phyloP scores from a whole-genome alignment of 2,888 invertebrate species.

The Argyra leucocephala region DNA sequence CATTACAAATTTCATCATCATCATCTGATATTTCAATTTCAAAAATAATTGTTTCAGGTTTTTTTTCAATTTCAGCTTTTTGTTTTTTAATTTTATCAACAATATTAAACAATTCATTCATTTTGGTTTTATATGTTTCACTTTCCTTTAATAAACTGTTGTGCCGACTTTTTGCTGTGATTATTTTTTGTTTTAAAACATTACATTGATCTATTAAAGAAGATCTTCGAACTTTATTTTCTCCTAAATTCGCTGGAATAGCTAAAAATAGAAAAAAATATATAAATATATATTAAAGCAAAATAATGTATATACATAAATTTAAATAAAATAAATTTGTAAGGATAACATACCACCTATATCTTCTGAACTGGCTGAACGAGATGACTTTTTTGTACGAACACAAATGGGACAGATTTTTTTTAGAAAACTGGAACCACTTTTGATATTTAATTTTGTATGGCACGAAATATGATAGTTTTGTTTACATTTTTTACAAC shows the following conservation, averaged over 20 bases:
- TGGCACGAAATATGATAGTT: conserved; percentile 31
- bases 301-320: not conserved
- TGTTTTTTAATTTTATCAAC: conserved; percentile 29
- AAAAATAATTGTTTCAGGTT: not conserved
- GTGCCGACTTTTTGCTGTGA: conserved; percentile 26
- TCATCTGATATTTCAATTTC: not conserved
- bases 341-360: not conserved
- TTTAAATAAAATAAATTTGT: not conserved
- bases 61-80: conserved; percentile 12
- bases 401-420: conserved; percentile 22
- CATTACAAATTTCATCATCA: not conserved
- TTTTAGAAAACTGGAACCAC: conserved; percentile 15
- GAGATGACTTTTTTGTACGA: conserved; percentile 15
- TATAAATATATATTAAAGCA: conserved; percentile 14
- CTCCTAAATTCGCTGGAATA: conserved; percentile 5
- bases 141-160: conserved; percentile 26
- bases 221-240: not conserved
- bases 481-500: conserved; percentile 29
- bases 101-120: conserved; percentile 29
- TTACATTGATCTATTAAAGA: conserved; percentile 23
- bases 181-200: conserved; percentile 26
- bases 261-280: conserved; percentile 15
- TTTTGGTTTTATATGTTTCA: conserved; percentile 29
- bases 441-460: conserved; percentile 21
- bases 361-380: not conserved